phyloP scores from a whole-genome alignment of 2,797 vertebrate genomes.

The Chrysocyon brachyurus region DNA sequence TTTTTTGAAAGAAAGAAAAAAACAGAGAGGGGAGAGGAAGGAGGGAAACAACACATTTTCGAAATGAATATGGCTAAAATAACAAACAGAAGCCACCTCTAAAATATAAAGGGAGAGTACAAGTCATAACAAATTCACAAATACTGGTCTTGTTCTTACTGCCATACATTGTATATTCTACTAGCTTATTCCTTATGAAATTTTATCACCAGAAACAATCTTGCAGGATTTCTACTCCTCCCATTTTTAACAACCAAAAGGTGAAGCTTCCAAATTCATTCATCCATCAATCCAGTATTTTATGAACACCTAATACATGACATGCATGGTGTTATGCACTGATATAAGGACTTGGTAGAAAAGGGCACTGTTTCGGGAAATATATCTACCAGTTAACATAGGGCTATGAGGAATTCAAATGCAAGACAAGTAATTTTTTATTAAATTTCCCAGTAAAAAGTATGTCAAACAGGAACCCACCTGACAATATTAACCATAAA shows the following conservation, averaged over 20 bases:
- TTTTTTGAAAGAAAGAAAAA: neutral
- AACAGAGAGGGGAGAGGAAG: neutral
- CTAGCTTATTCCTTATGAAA: neutral
- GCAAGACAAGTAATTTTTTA: constrained; percentile 26
- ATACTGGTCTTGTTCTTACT: neutral
- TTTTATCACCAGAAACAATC: constrained; percentile 13
- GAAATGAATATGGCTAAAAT: constrained; percentile 20
- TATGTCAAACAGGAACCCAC: neutral
- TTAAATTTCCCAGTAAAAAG: constrained; percentile 28
- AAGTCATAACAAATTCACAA: neutral
- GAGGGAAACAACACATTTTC: neutral
- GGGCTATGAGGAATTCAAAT: neutral
- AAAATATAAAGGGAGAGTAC: neutral
- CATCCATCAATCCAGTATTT: neutral
- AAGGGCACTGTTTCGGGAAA: neutral
- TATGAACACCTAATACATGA: neutral
- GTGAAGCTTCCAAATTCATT: neutral
- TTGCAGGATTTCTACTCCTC: neutral
- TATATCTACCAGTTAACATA: neutral
- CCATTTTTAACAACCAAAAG: constrained; percentile 28
- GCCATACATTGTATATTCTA: neutral
- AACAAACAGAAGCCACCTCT: neutral
- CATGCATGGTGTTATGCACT: neutral
- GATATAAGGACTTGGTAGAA: neutral
- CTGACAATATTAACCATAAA: neutral